A percentile compares a stretch with the other conserved stretches of the same genome.
These are phyloP conservation scores for Drosophila ezoana DNA, from an alignment of 2,888 invertebrate genomes.

Conservation along the genomic window DNA sequence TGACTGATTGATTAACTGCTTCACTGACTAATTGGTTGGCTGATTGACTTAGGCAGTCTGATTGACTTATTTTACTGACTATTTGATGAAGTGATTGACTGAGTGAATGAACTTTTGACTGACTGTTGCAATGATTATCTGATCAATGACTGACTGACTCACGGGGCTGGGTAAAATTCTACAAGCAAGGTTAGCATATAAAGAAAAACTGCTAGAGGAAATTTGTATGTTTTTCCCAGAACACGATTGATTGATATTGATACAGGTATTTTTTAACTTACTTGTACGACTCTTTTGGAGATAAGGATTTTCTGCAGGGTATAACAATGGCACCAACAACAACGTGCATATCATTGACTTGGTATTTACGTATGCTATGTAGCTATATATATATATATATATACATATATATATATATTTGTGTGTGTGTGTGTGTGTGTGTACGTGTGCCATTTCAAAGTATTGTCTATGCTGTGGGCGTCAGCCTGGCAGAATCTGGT, in stretches of 20 bases:
- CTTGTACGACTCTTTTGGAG: too few species aligned
- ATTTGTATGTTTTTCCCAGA: too few species aligned
- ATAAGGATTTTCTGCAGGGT: slow-evolving; percentile 1
- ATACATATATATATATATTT: slow-evolving; percentile 1
- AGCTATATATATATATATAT: not conserved
- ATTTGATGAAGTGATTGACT: not conserved
- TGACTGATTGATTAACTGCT: too few species aligned
- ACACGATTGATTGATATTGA: too few species aligned
- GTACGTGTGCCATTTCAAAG: slow-evolving; percentile 14
- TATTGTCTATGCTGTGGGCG: slow-evolving; percentile 53
- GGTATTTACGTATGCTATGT: slow-evolving; percentile 35
- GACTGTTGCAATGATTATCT: not conserved
- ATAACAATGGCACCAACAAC: slow-evolving; percentile 16
- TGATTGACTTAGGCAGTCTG: too few species aligned
- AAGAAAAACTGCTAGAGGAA: too few species aligned
- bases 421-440: slow-evolving; percentile 14
- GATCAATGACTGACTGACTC: not conserved
- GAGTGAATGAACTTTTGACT: not conserved
- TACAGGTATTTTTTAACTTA: too few species aligned
- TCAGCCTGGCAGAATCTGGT: slow-evolving; percentile 62
- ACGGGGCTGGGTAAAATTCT: too few species aligned
- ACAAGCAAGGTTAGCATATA: too few species aligned
- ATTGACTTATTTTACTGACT: too few species aligned
- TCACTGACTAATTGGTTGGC: too few species aligned
- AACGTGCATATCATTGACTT: slow-evolving; percentile 72